A percentile compares a stretch with the other conserved stretches of the same genome.
These are phyloP conservation scores for Aspidiotus destructor DNA, from an alignment of 2,888 invertebrate species.

Conservation along the genomic window DNA sequence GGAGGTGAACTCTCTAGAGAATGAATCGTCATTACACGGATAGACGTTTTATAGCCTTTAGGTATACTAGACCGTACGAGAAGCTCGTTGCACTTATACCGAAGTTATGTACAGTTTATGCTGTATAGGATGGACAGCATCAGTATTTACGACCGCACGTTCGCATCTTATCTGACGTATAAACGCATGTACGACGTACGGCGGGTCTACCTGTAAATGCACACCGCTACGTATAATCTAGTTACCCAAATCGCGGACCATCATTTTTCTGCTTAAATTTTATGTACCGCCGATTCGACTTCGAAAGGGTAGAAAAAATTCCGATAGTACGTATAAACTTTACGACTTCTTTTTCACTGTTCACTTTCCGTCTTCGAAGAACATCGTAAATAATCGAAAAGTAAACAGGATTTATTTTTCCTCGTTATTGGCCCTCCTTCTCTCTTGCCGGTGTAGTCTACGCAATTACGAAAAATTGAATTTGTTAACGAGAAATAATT, in stretches of 20 bases:
- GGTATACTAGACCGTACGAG: constrained; percentile 5
- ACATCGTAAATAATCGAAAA: background rate
- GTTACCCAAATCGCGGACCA: constrained; percentile 4
- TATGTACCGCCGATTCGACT: too few species aligned
- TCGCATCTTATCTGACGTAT: background rate
- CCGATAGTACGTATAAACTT: constrained; percentile 11
- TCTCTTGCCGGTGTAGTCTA: background rate
- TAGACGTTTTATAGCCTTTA: constrained; percentile 26
- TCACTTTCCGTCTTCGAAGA: background rate
- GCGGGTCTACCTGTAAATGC: too few species aligned
- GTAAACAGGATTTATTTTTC: background rate
- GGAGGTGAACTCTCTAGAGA: constrained; percentile 25
- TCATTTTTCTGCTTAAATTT: too few species aligned
- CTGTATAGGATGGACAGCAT: constrained; percentile 22
- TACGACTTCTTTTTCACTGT: constrained; percentile 25
- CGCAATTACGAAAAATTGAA: background rate
- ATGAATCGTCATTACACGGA: constrained; percentile 25
- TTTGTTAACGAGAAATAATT: background rate
- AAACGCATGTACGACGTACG: too few species aligned
- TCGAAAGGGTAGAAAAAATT: too few species aligned
- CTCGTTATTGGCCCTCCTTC: background rate
- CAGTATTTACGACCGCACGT: constrained; percentile 24
- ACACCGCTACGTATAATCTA: constrained; percentile 9
- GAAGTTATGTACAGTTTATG: too few species aligned
- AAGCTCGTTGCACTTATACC: too few species aligned